These are phyloP conservation scores for Neria commutata DNA, from an alignment of 2,888 invertebrate genomes.

Conservation along the genomic window DNA sequence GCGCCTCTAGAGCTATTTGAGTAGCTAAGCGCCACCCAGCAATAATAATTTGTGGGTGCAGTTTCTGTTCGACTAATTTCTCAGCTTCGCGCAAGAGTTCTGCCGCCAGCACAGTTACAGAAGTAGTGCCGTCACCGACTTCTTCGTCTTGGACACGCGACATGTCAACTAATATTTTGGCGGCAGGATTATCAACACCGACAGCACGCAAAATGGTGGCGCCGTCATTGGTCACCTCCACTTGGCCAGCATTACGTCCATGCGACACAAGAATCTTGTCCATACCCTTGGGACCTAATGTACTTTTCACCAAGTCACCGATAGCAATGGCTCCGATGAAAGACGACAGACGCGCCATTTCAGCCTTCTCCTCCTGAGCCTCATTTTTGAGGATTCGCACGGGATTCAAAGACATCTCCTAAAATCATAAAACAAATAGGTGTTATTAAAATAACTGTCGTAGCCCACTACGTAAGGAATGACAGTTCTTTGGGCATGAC, in stretches of 20 bases:
- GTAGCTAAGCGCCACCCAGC: slow-evolving; percentile 92
- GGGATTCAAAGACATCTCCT: slow-evolving; percentile 87
- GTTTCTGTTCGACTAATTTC: slow-evolving; percentile 87
- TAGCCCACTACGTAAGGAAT: too few relatives aligned
- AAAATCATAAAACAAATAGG: slow-evolving; percentile 5
- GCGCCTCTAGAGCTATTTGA: slow-evolving; percentile 81
- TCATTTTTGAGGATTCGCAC: slow-evolving; percentile 93
- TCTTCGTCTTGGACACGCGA: slow-evolving; percentile 98
- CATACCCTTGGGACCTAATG: slow-evolving; percentile 99
- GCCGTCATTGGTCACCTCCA: slow-evolving; percentile 98
- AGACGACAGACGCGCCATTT: slow-evolving; percentile 95
- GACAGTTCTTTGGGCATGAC: neutral
- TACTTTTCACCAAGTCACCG: slow-evolving; percentile 97
- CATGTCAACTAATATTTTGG: slow-evolving; percentile 98
- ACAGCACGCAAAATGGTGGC: slow-evolving; percentile 96
- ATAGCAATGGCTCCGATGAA: slow-evolving; percentile 99
- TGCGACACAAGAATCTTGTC: slow-evolving; percentile 85
- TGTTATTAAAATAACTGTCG: neutral
- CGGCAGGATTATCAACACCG: slow-evolving; percentile 98
- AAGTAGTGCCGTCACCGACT: slow-evolving; percentile 99
- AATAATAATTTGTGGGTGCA: slow-evolving; percentile 98
- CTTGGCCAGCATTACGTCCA: slow-evolving; percentile 80
- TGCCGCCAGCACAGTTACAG: slow-evolving; percentile 90
- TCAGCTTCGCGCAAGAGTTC: slow-evolving; percentile 96
- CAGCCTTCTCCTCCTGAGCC: slow-evolving; percentile 97